Conservation (phyloP, 2,113 vertebrate genomes). For the Pteronura brasiliensis region DNA sequence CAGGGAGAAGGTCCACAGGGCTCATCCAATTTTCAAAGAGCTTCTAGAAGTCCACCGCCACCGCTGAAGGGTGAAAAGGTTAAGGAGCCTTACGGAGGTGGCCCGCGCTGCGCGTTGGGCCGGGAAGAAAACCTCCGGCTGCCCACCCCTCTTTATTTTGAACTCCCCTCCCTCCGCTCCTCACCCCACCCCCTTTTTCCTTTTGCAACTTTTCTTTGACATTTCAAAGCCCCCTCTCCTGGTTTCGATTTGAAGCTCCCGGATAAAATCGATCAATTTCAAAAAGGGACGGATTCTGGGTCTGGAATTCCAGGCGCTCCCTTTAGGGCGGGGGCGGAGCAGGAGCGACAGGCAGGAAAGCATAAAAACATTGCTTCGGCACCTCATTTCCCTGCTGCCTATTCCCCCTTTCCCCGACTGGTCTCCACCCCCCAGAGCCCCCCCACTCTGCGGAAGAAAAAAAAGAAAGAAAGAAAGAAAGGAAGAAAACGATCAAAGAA, state of each 20-base stretch:
- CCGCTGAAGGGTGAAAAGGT: constrained; percentile 15
- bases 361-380: not conserved
- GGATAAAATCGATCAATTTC: constrained; percentile 71
- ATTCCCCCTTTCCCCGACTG: too few species aligned
- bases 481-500: not conserved
- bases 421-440: rapidly evolving
- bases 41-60: not conserved
- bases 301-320: constrained; percentile 32
- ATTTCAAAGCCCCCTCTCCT: constrained; percentile 70
- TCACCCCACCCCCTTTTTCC: not conserved
- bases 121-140: not conserved
- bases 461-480: too few species aligned
- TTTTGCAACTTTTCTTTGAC: constrained; percentile 59
- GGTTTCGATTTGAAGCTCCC: constrained; percentile 71
- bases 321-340: not conserved
- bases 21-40: not conserved
- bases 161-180: not conserved
- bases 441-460: too few species aligned
- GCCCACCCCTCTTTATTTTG: not conserved
- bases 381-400: not conserved
- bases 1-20: not conserved
- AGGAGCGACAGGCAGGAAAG: not conserved
- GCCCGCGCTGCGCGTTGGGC: not conserved
- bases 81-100: not conserved
- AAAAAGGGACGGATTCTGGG: not conserved